Percentiles rank a stretch among this genome's conserved stretches.
These are phyloP conservation scores for Drosophila azteca DNA, from an alignment of 1,140 invertebrate genomes.

Conservation along the genomic window DNA sequence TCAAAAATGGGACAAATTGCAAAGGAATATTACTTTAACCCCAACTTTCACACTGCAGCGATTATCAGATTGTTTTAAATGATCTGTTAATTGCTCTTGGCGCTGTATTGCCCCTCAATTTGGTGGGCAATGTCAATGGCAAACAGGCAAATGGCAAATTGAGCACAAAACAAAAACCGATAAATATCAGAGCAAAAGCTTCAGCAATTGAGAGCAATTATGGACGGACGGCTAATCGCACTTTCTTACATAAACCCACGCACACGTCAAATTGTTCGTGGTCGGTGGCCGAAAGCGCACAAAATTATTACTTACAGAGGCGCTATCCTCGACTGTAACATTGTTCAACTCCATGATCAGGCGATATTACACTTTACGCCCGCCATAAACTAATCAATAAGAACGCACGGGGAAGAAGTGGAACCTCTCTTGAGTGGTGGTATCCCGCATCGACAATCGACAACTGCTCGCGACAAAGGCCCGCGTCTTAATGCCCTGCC, in stretches of 20 bases:
- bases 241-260: constrained; percentile 53
- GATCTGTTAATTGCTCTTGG: constrained; percentile 15
- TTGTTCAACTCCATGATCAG: constrained; percentile 60
- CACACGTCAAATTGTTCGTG: neutral
- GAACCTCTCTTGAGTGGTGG: constrained; percentile 9
- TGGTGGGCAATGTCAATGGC: constrained; percentile 5
- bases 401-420: neutral
- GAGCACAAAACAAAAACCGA: constrained; percentile 27
- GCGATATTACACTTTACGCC: constrained; percentile 27
- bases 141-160: constrained; percentile 21
- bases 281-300: neutral
- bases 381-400: constrained; percentile 34
- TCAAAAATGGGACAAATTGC: constrained; percentile 54
- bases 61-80: constrained; percentile 17
- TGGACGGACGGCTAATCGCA: constrained; percentile 10
- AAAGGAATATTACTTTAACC: neutral
- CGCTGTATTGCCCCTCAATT: constrained; percentile 6
- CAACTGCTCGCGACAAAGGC: constrained; percentile 41
- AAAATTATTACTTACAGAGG: constrained; percentile 39
- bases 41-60: neutral
- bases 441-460: constrained; percentile 4
- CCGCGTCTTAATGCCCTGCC: constrained; percentile 34
- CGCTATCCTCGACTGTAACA: constrained; percentile 48
- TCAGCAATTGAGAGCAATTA: constrained; percentile 26
- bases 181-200: constrained; percentile 26